phyloP scores from a whole-genome alignment of 1,140 invertebrate genomes.

The Mya arenaria region DNA sequence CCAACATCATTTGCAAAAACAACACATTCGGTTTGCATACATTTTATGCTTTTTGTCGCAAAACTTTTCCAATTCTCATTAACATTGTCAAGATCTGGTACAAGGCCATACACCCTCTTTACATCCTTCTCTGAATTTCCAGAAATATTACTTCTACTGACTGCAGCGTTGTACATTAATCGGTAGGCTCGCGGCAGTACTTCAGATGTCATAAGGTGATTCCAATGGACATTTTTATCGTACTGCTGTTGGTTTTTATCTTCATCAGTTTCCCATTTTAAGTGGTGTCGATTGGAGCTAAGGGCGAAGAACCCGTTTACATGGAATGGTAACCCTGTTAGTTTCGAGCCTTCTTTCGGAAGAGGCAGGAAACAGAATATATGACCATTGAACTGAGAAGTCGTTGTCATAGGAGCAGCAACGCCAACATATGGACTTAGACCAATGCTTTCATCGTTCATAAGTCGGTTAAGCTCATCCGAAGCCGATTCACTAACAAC shows the following conservation, averaged over 20 bases:
- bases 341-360: conserved; percentile 55
- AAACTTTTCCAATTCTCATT: neutral
- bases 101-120: neutral
- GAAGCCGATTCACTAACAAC: conserved; percentile 12
- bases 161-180: neutral
- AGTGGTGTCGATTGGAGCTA: conserved; percentile 69
- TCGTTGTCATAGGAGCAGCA: neutral
- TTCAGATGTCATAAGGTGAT: conserved; percentile 63
- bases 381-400: conserved; percentile 38
- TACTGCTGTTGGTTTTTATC: conserved; percentile 41
- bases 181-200: conserved; percentile 57
- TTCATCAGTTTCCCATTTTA: conserved; percentile 66
- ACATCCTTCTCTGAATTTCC: neutral
- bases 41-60: too few relatives aligned
- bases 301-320: conserved; percentile 76
- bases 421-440: conserved; percentile 44
- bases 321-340: conserved; percentile 69
- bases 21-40: too few relatives aligned
- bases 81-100: neutral
- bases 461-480: conserved; percentile 22
- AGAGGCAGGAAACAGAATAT: conserved; percentile 76
- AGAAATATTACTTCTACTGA: neutral
- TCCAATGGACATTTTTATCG: conserved; percentile 68
- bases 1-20: too few relatives aligned
- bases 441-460: neutral